A percentile compares a stretch with the other conserved stretches of the same genome.
phyloP scores from a whole-genome alignment of 2,888 invertebrate species.

The Anoplius nigerrimus region DNA sequence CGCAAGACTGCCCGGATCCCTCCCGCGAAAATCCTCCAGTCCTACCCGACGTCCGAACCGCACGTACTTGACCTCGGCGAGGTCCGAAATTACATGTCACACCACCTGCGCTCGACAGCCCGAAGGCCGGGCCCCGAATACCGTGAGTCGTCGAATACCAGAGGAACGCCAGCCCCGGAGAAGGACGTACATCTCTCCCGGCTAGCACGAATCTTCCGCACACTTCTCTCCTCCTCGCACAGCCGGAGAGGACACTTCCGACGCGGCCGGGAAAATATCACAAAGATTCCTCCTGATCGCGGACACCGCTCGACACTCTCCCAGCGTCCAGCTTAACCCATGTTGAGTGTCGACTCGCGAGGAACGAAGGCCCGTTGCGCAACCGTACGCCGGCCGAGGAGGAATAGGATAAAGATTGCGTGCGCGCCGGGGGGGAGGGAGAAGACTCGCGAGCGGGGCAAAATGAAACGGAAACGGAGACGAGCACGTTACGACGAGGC shows the following conservation, averaged over 20 bases:
- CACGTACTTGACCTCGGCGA: not conserved
- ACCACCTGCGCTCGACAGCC: no score
- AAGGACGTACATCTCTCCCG: no score
- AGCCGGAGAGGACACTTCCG: not conserved
- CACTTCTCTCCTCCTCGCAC: no score
- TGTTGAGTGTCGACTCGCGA: constrained; percentile 12
- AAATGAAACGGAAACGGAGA: no score
- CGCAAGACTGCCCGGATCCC: no score
- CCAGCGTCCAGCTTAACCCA: constrained; percentile 43
- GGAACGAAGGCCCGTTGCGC: not conserved
- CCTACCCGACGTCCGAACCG: not conserved
- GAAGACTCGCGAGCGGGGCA: constrained; percentile 17
- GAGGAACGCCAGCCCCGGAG: no score
- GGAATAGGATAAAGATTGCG: not conserved
- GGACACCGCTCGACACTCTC: constrained; percentile 1
- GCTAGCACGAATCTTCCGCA: no score
- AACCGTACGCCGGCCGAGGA: no score
- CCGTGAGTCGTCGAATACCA: no score
- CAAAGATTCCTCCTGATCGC: not conserved
- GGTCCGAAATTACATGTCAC: no score
- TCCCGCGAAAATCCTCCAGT: constrained; percentile 4
- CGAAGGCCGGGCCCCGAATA: no score
- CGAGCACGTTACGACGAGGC: not conserved
- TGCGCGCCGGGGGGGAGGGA: not conserved
- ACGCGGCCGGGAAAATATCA: no score